These are phyloP conservation scores for Andrena haemorrhoa DNA, from an alignment of 2,888 invertebrate species.

Conservation along the genomic window DNA sequence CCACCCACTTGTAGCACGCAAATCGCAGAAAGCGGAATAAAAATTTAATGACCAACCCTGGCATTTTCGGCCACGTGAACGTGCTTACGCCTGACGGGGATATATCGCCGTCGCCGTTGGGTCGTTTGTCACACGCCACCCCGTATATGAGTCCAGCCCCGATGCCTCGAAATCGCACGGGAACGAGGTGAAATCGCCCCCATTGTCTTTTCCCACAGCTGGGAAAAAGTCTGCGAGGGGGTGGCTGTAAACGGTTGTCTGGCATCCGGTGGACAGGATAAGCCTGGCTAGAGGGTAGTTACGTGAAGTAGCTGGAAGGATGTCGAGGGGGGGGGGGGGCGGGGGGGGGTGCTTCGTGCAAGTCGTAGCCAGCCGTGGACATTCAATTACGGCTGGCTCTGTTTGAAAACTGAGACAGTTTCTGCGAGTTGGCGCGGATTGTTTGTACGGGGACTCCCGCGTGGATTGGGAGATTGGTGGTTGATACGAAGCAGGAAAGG, in stretches of 20 bases:
- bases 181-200: constrained; percentile 34
- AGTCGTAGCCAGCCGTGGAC: constrained; percentile 18
- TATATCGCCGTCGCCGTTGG: constrained; percentile 50
- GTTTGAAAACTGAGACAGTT: constrained; percentile 31
- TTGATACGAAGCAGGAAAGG: constrained; percentile 2
- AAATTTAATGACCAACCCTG: constrained; percentile 70
- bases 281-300: constrained; percentile 26
- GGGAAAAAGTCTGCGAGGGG: constrained; percentile 3
- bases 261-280: constrained; percentile 18
- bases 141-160: constrained; percentile 18
- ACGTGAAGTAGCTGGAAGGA: constrained; percentile 27
- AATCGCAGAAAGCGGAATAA: constrained; percentile 72
- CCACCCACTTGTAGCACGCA: constrained; percentile 57
- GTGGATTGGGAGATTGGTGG: constrained; percentile 13
- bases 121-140: constrained; percentile 65
- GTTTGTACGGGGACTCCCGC: constrained; percentile 1
- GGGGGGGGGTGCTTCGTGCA: constrained; percentile 1
- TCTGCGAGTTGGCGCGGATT: constrained; percentile 18
- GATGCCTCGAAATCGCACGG: neutral
- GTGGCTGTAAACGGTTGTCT: constrained; percentile 19
- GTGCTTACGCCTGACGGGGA: constrained; percentile 65
- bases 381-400: constrained; percentile 35
- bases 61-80: constrained; percentile 62
- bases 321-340: neutral
- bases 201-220: constrained; percentile 37